Evolutionary conservation across 2,888 invertebrate genomes (phyloP), one percentile per base, ranked within the genome.

Genomic region (Cephus sareptanus): DNA sequence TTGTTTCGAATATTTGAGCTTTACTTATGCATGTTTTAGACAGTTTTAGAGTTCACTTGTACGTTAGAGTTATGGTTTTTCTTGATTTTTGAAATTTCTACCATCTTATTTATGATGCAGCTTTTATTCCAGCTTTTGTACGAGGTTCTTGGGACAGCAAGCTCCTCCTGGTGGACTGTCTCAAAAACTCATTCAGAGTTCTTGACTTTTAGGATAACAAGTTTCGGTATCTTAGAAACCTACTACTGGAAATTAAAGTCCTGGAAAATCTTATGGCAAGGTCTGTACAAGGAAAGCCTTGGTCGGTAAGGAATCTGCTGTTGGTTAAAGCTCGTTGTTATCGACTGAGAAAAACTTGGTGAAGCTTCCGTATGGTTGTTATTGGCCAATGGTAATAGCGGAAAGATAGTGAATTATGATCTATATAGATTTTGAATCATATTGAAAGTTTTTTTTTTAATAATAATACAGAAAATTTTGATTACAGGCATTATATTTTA

Each of bases 201-300:
- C 85, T 94, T 77, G 94, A 94, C 91, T 86, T 94, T 80, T 92
- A 93, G 15, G 93, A 94, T 83, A 94, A 94, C 91, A 93, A 94
- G 93, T 93, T 94, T 93, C 93, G 89, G 89, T 84, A 92, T 82
- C 85, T 94, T 68, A 86, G 91, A n/a, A 84, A 85, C 12, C 87
- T 93, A 91, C 87, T 94, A 82, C 86, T 90, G 79, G 87, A 88
- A 15, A 78, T 94, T 68, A 84, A 83, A 4, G 77, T 73, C 6
- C 84, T 94, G 70, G 90, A 91, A 30, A 89, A 87, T 78, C 89
- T 94, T 11, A 86, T 83, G n/a, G 90, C 92, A 15, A 87, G 94
- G 31, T 88, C 90, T 75, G 91, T 94, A 40, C 91, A 92, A 79
- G 94, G 94, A 74, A 94, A 94, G 87, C 94, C 94, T 6, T 94